Base-by-base conservation (phyloP, 2,113 vertebrate species). In the Aphelocoma coerulescens region DNA sequence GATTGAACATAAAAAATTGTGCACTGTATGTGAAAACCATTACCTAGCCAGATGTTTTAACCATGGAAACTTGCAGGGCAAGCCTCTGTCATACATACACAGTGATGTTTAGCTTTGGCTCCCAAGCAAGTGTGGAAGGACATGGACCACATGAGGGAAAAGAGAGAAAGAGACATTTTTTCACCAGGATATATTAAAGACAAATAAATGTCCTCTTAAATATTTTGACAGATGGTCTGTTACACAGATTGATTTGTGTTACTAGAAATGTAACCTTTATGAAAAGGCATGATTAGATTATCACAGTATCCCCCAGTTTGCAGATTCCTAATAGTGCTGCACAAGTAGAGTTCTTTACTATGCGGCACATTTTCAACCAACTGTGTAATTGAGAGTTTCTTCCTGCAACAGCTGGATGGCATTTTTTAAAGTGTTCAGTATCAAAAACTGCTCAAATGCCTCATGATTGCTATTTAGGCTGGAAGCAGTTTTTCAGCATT, bases 351-450 rank as follows among this genome's bases (percentile, higher is more conserved):
- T 68, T 26, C 59, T 77, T 77, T 86, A 69, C 52, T 71, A 9
- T 1, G 0, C 14, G 16, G 48, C 10, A 1, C 87, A 61, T 96
- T 96, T 93, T 95, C 90, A 97, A 63, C 66, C 80, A 97, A 93
- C 78, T 92, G 62, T 97, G 95, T 97, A 97, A 97, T 80, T 97
- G 89, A 96, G 94, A 97, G 91, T 79, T 91, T 94, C 63, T 95
- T 76, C 61, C 80, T 94, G 44, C 68, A 95, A 84, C 77, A 97
- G 58, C 95, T 96, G 80, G 63, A 94, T 97, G 77, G 69, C 91
- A 54, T 88, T 95, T 97, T 94, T 95, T 96, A 92, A 77, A 72
- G 84, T 69, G 32, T 92, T 85, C 92, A 32, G 55, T 88, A 87
- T 92, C 68, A 89, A 94, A 95, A 97, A 41, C 46, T 69, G 30